Conservation (phyloP, 30 jellyfish, hydroid and myxozoan genomes). For the Aurelia aurita complex sp. Pacific region DNA sequence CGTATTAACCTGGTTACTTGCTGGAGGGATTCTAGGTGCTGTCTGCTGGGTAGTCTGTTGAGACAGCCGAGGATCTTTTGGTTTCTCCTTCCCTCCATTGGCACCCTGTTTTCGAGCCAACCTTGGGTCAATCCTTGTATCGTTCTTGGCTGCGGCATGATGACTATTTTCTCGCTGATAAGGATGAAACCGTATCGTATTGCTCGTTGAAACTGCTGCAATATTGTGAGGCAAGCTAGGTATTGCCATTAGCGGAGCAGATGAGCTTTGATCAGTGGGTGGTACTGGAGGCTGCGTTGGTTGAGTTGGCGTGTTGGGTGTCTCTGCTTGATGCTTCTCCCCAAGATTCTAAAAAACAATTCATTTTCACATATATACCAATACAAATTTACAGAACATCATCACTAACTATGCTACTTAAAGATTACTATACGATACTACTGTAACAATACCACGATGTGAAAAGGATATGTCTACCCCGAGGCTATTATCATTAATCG, state of each 20-base stretch:
- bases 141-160: constrained; percentile 8
- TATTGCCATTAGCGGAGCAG: neutral
- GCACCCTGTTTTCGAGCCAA: constrained; percentile 13
- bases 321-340: constrained; percentile 35
- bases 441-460: no score
- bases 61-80: constrained; percentile 79
- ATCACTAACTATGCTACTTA: no score
- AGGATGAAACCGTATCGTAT: constrained; percentile 59
- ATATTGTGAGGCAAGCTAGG: neutral
- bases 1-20: constrained; percentile 59
- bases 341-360: constrained; percentile 11
- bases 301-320: neutral
- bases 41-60: constrained; percentile 34
- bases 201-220: constrained; percentile 4
- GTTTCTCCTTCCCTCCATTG: constrained; percentile 51
- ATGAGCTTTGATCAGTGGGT: neutral
- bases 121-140: constrained; percentile 41
- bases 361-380: no score
- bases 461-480: no score
- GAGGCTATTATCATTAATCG: no score
- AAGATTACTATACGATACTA: no score
- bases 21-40: constrained; percentile 13
- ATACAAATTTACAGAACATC: no score
- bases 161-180: constrained; percentile 57
- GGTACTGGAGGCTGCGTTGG: constrained; percentile 16